These are phyloP conservation scores for Miniopterus natalensis DNA, from an alignment of 2,113 vertebrate species.

Conservation along the genomic window DNA sequence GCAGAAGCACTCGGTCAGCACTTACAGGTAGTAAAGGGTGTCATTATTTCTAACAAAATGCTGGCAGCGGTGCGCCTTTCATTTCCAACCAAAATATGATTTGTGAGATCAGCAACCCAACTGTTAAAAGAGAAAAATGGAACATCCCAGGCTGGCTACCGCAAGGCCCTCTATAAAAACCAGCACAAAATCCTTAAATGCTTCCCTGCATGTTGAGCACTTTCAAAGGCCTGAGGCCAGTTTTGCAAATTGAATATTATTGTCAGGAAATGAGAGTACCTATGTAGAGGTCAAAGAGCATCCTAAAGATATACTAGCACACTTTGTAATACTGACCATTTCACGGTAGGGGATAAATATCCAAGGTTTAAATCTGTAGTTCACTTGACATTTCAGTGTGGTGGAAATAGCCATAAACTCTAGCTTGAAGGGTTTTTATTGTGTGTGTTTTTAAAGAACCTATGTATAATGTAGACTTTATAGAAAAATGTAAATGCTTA, in stretches of 20 bases:
- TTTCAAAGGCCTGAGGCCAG: slow-evolving; percentile 28
- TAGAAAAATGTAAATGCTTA: slow-evolving; percentile 49
- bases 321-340: slow-evolving; percentile 66
- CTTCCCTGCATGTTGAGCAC: background rate
- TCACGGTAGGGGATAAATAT: slow-evolving; percentile 11
- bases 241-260: slow-evolving; percentile 71
- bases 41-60: slow-evolving; percentile 89
- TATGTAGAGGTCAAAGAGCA: slow-evolving; percentile 49
- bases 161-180: slow-evolving; percentile 63
- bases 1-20: slow-evolving; percentile 90
- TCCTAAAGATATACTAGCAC: slow-evolving; percentile 60
- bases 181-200: background rate
- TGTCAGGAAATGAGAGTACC: slow-evolving; percentile 50
- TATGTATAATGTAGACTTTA: background rate
- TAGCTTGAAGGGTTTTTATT: slow-evolving; percentile 35
- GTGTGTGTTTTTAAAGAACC: background rate
- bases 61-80: slow-evolving; percentile 86
- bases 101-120: slow-evolving; percentile 85
- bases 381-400: slow-evolving; percentile 52
- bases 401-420: background rate
- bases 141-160: slow-evolving; percentile 73
- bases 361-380: background rate
- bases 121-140: slow-evolving; percentile 83
- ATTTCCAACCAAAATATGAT: slow-evolving; percentile 88
- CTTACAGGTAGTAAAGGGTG: slow-evolving; percentile 89